These are phyloP conservation scores for Donacobius atricapilla DNA, from an alignment of 2,113 vertebrate species.

Conservation along the genomic window DNA sequence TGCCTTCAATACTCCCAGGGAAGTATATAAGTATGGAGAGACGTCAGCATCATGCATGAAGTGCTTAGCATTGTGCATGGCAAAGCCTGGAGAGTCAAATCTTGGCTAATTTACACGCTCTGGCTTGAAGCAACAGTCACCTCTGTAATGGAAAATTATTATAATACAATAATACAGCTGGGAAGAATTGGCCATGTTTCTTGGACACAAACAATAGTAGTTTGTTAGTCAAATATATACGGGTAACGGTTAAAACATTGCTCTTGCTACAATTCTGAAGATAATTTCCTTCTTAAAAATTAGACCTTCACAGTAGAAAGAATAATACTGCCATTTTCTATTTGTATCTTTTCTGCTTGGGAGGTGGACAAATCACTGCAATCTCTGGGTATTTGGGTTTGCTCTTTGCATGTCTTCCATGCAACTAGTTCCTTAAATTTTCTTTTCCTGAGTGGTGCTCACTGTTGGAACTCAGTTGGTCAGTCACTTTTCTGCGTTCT, in stretches of 20 bases:
- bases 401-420: neutral
- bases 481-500: neutral
- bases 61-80: constrained; percentile 34
- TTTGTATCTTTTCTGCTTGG: neutral
- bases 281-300: neutral
- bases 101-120: constrained; percentile 21
- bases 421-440: neutral
- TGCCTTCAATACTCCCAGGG: constrained; percentile 54
- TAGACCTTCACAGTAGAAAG: neutral
- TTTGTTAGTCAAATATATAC: constrained; percentile 7
- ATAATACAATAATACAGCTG: constrained; percentile 57
- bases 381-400: neutral
- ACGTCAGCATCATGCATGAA: constrained; percentile 40
- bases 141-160: constrained; percentile 63
- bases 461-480: neutral
- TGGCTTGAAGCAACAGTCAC: constrained; percentile 45
- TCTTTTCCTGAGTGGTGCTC: neutral
- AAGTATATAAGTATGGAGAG: constrained; percentile 1
- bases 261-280: neutral
- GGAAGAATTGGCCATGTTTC: constrained; percentile 47
- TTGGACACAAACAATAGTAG: constrained; percentile 7
- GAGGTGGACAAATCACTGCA: neutral
- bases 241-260: neutral
- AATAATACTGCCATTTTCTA: neutral
- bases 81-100: constrained; percentile 38